A percentile compares a stretch with the other conserved stretches of the same genome.
Evolutionary conservation across 2,797 vertebrate species (phyloP).

Genomic region (Geotrypetes seraphini): DNA sequence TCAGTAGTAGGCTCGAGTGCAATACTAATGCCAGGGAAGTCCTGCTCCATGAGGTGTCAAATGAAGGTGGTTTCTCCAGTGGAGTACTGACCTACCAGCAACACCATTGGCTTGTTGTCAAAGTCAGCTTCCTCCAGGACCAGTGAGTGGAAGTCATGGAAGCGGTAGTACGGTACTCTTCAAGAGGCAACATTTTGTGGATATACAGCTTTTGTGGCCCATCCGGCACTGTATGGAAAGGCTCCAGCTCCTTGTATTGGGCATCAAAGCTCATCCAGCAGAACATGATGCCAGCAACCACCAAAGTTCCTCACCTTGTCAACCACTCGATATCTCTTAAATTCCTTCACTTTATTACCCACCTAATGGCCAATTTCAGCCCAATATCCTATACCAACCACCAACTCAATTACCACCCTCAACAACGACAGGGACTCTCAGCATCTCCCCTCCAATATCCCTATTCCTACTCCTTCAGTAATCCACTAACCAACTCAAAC

Average conservation of each 20-base stretch:
- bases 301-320: no score
- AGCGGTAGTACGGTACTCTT: constrained; percentile 84
- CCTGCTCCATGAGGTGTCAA: constrained; percentile 85
- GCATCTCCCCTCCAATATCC: no score
- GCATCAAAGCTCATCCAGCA: constrained; percentile 66
- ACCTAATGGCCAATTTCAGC: no score
- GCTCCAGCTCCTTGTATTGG: constrained; percentile 76
- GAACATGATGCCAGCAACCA: constrained; percentile 62
- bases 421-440: no score
- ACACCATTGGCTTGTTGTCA: constrained; percentile 91
- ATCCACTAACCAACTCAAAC: no score
- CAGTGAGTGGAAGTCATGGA: constrained; percentile 91
- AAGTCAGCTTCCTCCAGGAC: constrained; percentile 89
- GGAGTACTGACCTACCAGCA: constrained; percentile 87
- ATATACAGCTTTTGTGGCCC: constrained; percentile 76
- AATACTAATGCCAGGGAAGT: constrained; percentile 90
- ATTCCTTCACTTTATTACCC: no score
- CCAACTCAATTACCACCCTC: no score
- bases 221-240: constrained; percentile 82
- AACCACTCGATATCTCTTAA: no score
- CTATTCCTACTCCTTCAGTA: no score
- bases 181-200: constrained; percentile 80
- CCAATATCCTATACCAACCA: no score
- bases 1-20: constrained; percentile 90
- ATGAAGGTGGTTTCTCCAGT: constrained; percentile 92